Evolutionary conservation across 2,888 invertebrate genomes (phyloP).

Genomic region (Drosophila mettleri): DNA sequence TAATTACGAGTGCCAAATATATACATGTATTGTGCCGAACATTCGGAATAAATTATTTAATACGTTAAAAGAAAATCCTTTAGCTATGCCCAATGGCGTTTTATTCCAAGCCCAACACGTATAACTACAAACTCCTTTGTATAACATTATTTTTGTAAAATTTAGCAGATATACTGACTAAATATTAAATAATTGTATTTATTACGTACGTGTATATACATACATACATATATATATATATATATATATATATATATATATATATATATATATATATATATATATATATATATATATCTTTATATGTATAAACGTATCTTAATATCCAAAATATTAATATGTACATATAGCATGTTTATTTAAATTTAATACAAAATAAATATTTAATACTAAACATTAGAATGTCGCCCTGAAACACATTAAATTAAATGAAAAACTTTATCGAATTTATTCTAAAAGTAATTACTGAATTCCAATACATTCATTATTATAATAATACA

Average conservation of each 20-base stretch:
- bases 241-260: constrained; percentile 30
- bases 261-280: constrained; percentile 32
- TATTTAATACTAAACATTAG: constrained; percentile 6
- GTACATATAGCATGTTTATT: constrained; percentile 42
- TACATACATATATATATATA: constrained; percentile 15
- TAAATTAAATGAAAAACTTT: constrained; percentile 47
- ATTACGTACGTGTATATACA: constrained; percentile 23
- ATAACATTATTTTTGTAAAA: constrained; percentile 70
- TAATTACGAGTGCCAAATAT: constrained; percentile 79
- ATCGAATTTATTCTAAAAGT: constrained; percentile 66
- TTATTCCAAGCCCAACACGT: constrained; percentile 40
- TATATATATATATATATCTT: constrained; percentile 33
- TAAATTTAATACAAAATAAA: constrained; percentile 31
- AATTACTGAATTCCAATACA: constrained; percentile 41
- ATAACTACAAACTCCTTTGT: constrained; percentile 40
- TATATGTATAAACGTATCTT: constrained; percentile 37
- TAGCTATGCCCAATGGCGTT: constrained; percentile 47
- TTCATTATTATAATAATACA: constrained; percentile 17
- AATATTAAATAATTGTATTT: constrained; percentile 54
- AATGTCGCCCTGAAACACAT: constrained; percentile 34
- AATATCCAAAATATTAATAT: constrained; percentile 29
- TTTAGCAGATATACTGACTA: constrained; percentile 57
- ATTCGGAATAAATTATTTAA: constrained; percentile 56
- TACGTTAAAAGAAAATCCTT: constrained; percentile 32
- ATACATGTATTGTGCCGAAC: constrained; percentile 62